A percentile compares a stretch with the other conserved stretches of the same genome.
phyloP scores from a whole-genome alignment of 2,797 vertebrate species.

The Lagocephalus sceleratus region DNA sequence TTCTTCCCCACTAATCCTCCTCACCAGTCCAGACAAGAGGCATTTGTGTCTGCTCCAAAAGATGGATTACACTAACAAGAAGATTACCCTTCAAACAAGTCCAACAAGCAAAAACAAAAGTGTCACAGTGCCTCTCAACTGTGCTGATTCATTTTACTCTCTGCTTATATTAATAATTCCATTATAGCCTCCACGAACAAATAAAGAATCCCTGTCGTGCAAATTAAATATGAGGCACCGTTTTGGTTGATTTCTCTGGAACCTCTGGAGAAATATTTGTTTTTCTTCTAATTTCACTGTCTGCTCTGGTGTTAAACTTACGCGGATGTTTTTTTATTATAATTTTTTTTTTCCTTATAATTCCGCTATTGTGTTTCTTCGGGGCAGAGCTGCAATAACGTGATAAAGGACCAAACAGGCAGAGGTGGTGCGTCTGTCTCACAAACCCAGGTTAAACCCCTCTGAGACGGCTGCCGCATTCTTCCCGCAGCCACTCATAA shows the following conservation, averaged over 20 bases:
- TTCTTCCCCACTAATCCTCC: constrained; percentile 52
- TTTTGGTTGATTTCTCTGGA: constrained; percentile 26
- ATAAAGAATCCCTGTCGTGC: constrained; percentile 39
- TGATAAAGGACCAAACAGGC: constrained; percentile 19
- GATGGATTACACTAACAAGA: constrained; percentile 65
- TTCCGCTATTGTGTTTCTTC: constrained; percentile 25
- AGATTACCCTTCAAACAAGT: constrained; percentile 57
- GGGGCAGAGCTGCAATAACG: constrained; percentile 28
- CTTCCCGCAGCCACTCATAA: constrained; percentile 55
- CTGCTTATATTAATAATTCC: constrained; percentile 26
- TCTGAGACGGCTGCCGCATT: constrained; percentile 23
- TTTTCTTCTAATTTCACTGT: constrained; percentile 29
- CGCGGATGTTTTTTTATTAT: constrained; percentile 14
- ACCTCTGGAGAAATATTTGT: constrained; percentile 30
- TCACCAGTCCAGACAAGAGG: constrained; percentile 32
- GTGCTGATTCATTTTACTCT: constrained; percentile 44
- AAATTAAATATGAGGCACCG: constrained; percentile 25
- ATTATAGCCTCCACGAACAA: constrained; percentile 27
- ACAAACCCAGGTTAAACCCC: constrained; percentile 23
- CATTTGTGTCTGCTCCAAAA: constrained; percentile 51
- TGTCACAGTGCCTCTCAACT: constrained; percentile 49
- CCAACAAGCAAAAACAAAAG: constrained; percentile 53
- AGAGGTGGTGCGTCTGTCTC: constrained; percentile 19
- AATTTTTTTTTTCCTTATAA: constrained; percentile 1
- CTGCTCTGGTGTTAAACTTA: constrained; percentile 28